phyloP scores from a whole-genome alignment of 2,888 invertebrate genomes.

The Hybos culiciformis region DNA sequence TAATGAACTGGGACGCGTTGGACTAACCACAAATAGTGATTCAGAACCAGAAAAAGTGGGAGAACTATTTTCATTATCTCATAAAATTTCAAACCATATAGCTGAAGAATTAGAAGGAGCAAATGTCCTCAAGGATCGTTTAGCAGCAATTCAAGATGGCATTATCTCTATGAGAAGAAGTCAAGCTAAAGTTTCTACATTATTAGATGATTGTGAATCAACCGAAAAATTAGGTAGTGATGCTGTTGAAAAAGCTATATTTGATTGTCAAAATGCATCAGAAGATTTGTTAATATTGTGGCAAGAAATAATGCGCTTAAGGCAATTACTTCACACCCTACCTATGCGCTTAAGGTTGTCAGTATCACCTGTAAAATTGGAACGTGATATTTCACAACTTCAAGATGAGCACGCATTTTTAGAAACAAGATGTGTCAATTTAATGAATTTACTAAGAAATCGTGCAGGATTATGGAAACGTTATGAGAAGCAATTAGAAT shows the following conservation, averaged over 20 bases:
- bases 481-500: slow-evolving; percentile 62
- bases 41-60: slow-evolving; percentile 65
- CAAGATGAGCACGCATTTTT: slow-evolving; percentile 62
- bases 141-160: slow-evolving; percentile 57
- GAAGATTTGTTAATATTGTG: slow-evolving; percentile 58
- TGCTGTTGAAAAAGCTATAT: slow-evolving; percentile 59
- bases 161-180: slow-evolving; percentile 53
- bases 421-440: slow-evolving; percentile 54
- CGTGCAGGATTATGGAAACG: slow-evolving; percentile 59
- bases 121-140: slow-evolving; percentile 55
- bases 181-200: slow-evolving; percentile 48
- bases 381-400: slow-evolving; percentile 58
- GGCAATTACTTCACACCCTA: slow-evolving; percentile 63
- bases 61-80: slow-evolving; percentile 51
- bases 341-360: slow-evolving; percentile 62
- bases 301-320: slow-evolving; percentile 61
- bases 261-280: slow-evolving; percentile 54
- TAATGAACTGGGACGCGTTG: slow-evolving; percentile 63
- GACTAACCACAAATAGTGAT: slow-evolving; percentile 49
- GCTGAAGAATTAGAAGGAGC: slow-evolving; percentile 67
- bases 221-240: slow-evolving; percentile 62
- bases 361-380: slow-evolving; percentile 62
- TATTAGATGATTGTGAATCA: slow-evolving; percentile 58
- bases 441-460: slow-evolving; percentile 49
- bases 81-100: slow-evolving; percentile 55